A percentile compares a stretch with the other conserved stretches of the same genome.
These are phyloP conservation scores for Epicampocera succincta DNA, from an alignment of 2,888 invertebrate genomes.

Conservation along the genomic window DNA sequence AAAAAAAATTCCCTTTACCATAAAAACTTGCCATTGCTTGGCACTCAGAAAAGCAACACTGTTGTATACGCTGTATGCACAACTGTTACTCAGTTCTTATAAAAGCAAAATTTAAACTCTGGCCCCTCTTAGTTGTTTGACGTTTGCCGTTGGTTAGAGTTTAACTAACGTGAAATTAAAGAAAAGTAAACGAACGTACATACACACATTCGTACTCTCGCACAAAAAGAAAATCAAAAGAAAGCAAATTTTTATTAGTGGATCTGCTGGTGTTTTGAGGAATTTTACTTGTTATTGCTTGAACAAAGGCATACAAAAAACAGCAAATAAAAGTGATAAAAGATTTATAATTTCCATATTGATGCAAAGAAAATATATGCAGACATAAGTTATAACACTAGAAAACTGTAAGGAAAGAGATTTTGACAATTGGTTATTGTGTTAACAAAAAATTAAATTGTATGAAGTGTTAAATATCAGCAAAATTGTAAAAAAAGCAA, in stretches of 20 bases:
- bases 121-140: conserved; percentile 66
- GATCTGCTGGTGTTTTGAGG: conserved; percentile 35
- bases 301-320: conserved; percentile 14
- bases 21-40: conserved; percentile 18
- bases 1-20: conserved; percentile 23
- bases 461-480: conserved; percentile 25
- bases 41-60: conserved; percentile 53
- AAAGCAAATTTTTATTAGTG: conserved; percentile 47
- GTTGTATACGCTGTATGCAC: conserved; percentile 32
- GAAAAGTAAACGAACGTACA: conserved; percentile 18
- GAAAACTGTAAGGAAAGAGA: conserved; percentile 12
- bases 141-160: conserved; percentile 65
- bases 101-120: conserved; percentile 51
- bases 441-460: conserved; percentile 23
- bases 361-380: neutral
- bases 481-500: conserved; percentile 32
- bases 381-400: conserved; percentile 22
- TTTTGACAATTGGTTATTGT: conserved; percentile 38
- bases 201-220: conserved; percentile 24
- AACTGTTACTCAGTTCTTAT: conserved; percentile 58
- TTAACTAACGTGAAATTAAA: conserved; percentile 56
- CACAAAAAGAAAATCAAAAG: conserved; percentile 34
- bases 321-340: conserved; percentile 40
- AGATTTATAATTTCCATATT: conserved; percentile 29
- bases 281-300: conserved; percentile 53